Base-by-base conservation (phyloP, 2,888 invertebrate species). In the Habrosyne pyritoides region DNA sequence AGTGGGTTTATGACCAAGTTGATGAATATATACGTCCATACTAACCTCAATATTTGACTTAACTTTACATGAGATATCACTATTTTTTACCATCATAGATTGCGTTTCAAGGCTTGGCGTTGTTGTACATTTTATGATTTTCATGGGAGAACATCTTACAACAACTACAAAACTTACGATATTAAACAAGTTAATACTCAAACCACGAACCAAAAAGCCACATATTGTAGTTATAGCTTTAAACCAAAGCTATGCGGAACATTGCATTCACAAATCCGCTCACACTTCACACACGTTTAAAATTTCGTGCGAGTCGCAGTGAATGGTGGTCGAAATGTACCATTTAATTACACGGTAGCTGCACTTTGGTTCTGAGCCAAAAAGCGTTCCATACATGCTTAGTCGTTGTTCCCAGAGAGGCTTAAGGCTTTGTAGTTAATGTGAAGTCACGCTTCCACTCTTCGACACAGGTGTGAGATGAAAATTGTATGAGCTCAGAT, bases 261-360 rank as follows among this genome's bases (percentile, higher is more conserved):
- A 49, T 50, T 28, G 21, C 28, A 28, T 26, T 21, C 50, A 18
- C 50, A 50, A 49, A 28, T 30, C 28, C 26, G 21, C 50, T 50
- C 42, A 18, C 18, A 42, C 42, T 42, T 42, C 42, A 42, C 57
- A 61, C 63, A 57, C 56, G 61, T 66, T 61, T 57, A 53, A 67
- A 69, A 71, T 69, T 67, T 61, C 63, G 58, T 52, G 55, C 58
- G 55, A 49, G 52, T 64, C 56, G 66, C 60, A 53, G 64, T 68
- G 65, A 67, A 62, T 60, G 54, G 61, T 66, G 63, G 68, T 66
- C 59, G 53, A 60, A 59, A 56, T 61, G 57, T 61, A 61, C 60
- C 67, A 69, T 75, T 76, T 78, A 75, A 79, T 78, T 77, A 77
- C 71, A 76, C 69, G 73, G 61, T 66, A 60, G 58, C 61, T 73